Base-by-base conservation (phyloP, 2,797 vertebrate genomes). In the Pelodytes ibericus region DNA sequence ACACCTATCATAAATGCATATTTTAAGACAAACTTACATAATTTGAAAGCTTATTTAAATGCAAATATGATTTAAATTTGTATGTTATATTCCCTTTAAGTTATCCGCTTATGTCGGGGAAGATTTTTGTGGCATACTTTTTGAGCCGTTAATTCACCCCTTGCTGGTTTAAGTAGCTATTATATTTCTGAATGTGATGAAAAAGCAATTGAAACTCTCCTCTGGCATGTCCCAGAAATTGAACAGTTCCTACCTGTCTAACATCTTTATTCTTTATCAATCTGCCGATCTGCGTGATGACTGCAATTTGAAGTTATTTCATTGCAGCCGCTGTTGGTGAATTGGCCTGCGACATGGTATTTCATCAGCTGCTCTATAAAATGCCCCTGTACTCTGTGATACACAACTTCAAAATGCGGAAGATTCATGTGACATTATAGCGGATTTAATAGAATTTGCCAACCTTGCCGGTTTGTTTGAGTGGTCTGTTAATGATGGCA, bases 291-390 rank as follows among this genome's bases (percentile, higher is more conserved):
- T 74, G 41, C 70, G 20, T 61, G 62, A 72, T 60, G 69, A 62
- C 70, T 61, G 76, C 71, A 69, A 68, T 79, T 68, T 47, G 22
- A 36, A 41, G 56, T 49, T 67, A 56, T 61, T 62, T 56, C 18
- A 59, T 62, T 79, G 53, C 76, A 24, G 26, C 39, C 25, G 63
- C 70, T 72, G 56, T 68, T 44, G 16, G 76, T 18, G 56, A 79
- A 51, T 62, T 73, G 57, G 70, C 57, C 44, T 61, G 75, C 26
- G 7, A 61, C 15, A 16, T 41, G 29, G 58, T 47, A 69, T 68
- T 73, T 57, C 57, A 79, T 25, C 44, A 18, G 8, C 44, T 53
- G 39, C 8, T 25, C 66, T 57, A 31, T 73, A 60, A 73, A 73
- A 44, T 44, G 41, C 3, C 41, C 41, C 41, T 16, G 13, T 44